These are phyloP conservation scores for Falcunculus frontatus DNA, from an alignment of 2,113 vertebrate species.

Conservation along the genomic window DNA sequence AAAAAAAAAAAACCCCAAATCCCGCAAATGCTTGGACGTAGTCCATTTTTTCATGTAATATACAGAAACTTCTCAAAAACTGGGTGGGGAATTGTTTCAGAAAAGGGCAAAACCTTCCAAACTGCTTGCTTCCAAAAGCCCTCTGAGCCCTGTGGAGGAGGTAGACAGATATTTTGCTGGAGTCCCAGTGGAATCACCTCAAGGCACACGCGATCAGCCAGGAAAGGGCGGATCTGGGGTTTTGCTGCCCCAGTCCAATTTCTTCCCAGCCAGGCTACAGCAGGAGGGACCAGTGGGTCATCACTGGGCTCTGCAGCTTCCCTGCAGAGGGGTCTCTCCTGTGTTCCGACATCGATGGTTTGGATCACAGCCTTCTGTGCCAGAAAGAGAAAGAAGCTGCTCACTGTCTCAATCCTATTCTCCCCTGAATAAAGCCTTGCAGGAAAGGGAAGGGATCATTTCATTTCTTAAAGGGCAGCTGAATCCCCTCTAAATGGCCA, in stretches of 20 bases:
- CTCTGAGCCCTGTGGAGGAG: neutral
- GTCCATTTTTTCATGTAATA: slow-evolving; percentile 3
- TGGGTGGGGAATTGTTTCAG: slow-evolving; percentile 25
- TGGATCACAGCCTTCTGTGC: neutral
- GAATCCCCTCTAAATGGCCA: slow-evolving; percentile 64
- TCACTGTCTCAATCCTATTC: slow-evolving; percentile 34
- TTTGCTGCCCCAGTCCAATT: neutral
- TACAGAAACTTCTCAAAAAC: slow-evolving; percentile 26
- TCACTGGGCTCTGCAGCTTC: neutral
- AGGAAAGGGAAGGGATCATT: slow-evolving; percentile 59
- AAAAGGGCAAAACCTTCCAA: slow-evolving; percentile 32
- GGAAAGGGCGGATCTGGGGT: neutral
- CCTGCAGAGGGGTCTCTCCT: neutral
- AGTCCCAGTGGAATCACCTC: neutral
- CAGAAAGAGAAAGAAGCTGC: slow-evolving; percentile 41
- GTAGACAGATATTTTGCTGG: neutral
- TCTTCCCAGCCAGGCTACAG: neutral
- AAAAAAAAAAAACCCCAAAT: neutral
- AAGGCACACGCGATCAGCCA: rapidly evolving
- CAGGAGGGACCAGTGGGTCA: neutral
- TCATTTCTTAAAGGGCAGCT: slow-evolving; percentile 65
- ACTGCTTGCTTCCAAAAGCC: neutral
- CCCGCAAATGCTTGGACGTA: neutral
- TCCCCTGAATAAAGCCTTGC: slow-evolving; percentile 35
- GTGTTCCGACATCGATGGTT: rapidly evolving